Base-by-base conservation (phyloP, 2,888 invertebrate genomes). In the Eurytoma californica region DNA sequence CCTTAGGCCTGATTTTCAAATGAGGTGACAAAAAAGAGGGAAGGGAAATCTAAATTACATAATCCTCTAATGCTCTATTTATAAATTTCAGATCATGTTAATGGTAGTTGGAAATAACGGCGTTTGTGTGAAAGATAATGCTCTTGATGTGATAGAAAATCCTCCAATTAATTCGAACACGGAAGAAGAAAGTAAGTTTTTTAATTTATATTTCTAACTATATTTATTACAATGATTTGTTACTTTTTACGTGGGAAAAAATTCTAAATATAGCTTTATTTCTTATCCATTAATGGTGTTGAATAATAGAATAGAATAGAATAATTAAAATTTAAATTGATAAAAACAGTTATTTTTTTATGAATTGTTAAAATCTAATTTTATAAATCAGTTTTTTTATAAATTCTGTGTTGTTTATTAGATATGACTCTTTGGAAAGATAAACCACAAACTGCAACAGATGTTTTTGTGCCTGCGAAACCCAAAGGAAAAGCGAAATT, bases 401-500 rank as follows among this genome's bases (percentile, higher is more conserved):
- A 4, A 24, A 39, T 51, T n/a, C 30, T 49, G 68, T 60, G 58
- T 39, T 58, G 0, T 47, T 78, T 9, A 66, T 73, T 58, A 82
- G 82, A 70, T 13, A 82, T 82, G 80, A 78, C 80, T 16, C 79
- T 82, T 2, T 80, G 79, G 77, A 80, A 78, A 55, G 83, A 82
- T n/a, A 82, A 83, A 39, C n/a, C 61, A 9, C 77, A 70, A n/a
- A 55, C 70, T 20, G 66, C 70, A 9, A 67, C 58, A 49, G 82
- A 80, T 63, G 58, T 53, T 28, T 80, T 80, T n/a, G 78, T 82
- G 7, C 80, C 84, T 14, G 85, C 87, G 12, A 91, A 91, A 80
- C 90, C 91, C 2, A 91, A 91, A 81, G 91, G 91, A 20, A 90
- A 91, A 82, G 91, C 91, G 30, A 91, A 91, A 80, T 91, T 91